Conservation (phyloP, 2,113 vertebrate genomes). For the Anas platyrhynchos region DNA sequence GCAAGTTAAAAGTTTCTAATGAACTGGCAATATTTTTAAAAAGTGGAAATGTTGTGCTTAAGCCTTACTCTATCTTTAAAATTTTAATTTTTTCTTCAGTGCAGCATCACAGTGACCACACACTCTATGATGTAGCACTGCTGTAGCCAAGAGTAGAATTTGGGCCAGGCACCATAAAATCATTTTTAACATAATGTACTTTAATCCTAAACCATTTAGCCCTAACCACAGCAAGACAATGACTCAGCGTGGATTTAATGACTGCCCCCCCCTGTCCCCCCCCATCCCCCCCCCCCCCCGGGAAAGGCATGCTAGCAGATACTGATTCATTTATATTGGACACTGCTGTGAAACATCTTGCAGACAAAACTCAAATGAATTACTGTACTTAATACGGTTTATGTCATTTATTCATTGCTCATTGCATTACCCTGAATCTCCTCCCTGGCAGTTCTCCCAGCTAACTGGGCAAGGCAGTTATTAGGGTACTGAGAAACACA, state of each 20-base stretch:
- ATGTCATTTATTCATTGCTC: slow-evolving; percentile 20
- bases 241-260: neutral
- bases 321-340: neutral
- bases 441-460: slow-evolving; percentile 3
- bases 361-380: slow-evolving; percentile 28
- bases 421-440: neutral
- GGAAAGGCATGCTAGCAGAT: neutral
- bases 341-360: neutral
- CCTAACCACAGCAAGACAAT: neutral
- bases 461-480: neutral
- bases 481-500: neutral
- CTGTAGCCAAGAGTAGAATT: neutral
- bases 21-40: neutral
- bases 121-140: accelerated
- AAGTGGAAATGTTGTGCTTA: neutral
- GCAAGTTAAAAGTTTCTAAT: neutral
- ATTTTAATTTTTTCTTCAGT: neutral
- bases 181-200: neutral
- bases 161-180: neutral
- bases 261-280: neutral
- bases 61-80: neutral
- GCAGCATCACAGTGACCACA: neutral
- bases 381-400: neutral
- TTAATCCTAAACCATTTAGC: neutral
- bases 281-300: accelerated